Base-by-base conservation (phyloP, 2,888 invertebrate genomes). In the Drosophila aldrichi region DNA sequence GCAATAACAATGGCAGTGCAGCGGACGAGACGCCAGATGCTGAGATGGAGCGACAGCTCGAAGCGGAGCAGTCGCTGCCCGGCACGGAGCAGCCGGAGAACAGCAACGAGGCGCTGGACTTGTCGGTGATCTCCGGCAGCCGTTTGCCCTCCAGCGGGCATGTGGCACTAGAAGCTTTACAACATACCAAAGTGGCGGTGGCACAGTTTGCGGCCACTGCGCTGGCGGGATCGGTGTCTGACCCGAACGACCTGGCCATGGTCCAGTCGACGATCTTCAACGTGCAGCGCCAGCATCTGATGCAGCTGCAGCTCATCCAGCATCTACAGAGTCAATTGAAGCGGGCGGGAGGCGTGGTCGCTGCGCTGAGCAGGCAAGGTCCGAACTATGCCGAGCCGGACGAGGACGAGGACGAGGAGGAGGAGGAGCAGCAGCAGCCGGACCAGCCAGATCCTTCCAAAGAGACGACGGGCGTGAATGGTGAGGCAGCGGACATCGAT, bases 161-260 rank as follows among this genome's bases (percentile, higher is more conserved):
- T 92, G 97, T 98, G 70, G 97, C 97, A 52, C 94, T 98, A 74
- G 98, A 98, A 94, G 97, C 98, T 61, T 94, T 98, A 83, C 97
- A 98, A 93, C 98, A 98, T 93, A 98, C 98, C 59, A 98, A 93
- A 89, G 92, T 93, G 71, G 93, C 93, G 59, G 92, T 98, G 87
- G 98, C 98, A 22, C 98, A 98, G 93, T 98, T 98, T 92, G 97
- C 98, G 44, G 97, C 97, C 57, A 96, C 96, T 40, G 97, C 97
- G 52, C 95, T 97, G 94, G 96, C 96, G 18, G 79, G 75, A 1
- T 48, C 85, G 20, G 49, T 49, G 49, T 59, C 70, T 4, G 75
- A 77, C 61, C 66, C 77, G 48, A 97, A 96, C 91, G 97, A 98
- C 91, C 94, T 98, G 79, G 97, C 97, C 57, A 95, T 97, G 69